Base-by-base conservation (phyloP, 1,140 invertebrate species). In the Charaxes varanes region DNA sequence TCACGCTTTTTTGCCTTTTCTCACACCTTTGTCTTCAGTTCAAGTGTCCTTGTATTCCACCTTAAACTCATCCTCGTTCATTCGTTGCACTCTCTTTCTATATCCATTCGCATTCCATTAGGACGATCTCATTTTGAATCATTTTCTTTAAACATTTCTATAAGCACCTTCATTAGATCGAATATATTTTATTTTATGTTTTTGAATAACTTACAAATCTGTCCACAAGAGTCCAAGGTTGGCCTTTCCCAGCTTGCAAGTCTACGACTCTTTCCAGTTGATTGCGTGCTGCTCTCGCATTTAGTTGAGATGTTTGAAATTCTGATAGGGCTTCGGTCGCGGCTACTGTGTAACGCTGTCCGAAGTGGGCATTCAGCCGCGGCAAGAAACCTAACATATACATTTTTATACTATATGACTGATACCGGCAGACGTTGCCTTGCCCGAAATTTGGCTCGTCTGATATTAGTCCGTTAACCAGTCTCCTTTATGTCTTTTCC, bases 311-410 rank as follows among this genome's bases (percentile, higher is more conserved):
- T 37, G 81, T 85, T 50, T 92, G 89, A 41, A 91, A 91, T 43
- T 90, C 85, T 0, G 90, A 89, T 4, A 93, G 72, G 1, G 87
- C 90, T 60, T 91, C 89, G 1, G 88, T 88, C 0, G 90, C 90
- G 4, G 86, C 76, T 2, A 91, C 87, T 4, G 87, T 86, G 65
- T 87, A 91, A 7, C 89, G 86, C 60, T 91, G 89, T 0, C 91
- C 91, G 35, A 86, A 86, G 56, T 86, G 81, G 1, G 78, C 86
- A 41, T 86, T 86, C 40, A 89, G 49, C 41, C 86, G 84, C 1
- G 91, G 91, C 26, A 91, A 80, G 49, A 91, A 91, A 13, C 90
- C 89, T 90, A 48, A 37, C 27, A 37, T 37, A 15, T 22, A 10
- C n/a, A 18, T 22, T 33, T 23, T 24, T 17, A 22, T 14, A 32